Base-by-base conservation (phyloP, 1,140 invertebrate species). In the Drosophila insularis region DNA sequence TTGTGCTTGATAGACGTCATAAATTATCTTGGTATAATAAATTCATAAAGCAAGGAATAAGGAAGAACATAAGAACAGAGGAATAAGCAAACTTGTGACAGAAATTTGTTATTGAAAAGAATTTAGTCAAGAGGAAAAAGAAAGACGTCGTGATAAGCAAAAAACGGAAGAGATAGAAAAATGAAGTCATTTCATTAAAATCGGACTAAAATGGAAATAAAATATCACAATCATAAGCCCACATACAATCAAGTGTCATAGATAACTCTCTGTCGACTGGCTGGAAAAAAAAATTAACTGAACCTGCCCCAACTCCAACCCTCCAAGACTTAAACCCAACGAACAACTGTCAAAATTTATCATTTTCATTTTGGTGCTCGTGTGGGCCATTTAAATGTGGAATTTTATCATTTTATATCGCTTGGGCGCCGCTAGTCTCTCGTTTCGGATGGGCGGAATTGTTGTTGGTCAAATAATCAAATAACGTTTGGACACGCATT, bases 401-500 rank as follows among this genome's bases (percentile, higher is more conserved):
- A 74, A 86, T 86, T 86, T 85, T 70, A 79, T 62, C 80, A 75
- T 50, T 21, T 21, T 50, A 50, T 50, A 50, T 21, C 43, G 43
- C 43, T 50, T 50, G 21, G 81, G 81, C 81, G 81, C 55, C 81
- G 81, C 55, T 19, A 32, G 68, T 71, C 62, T 82, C 60, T 54
- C 43, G 17, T 21, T 19, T 19, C 7, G 14, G 7, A 14, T 23
- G n/a, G 40, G 1, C 1, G 21, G 40, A n/a, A 55, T 58, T 50
- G 46, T 54, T 50, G 63, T 14, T 37, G 27, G 67, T 37, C 32
- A 62, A 21, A 69, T 71, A 78, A 89, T 89, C 78, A 87, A 87
- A 87, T 82, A 82, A 82, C 84, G 80, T 69, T 87, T 62, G 76
- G 79, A 79, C 82, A 87, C 82, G 82, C 82, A 87, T 89, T 80